Evolutionary conservation across 2,113 vertebrate species (phyloP).

Genomic region (Menidia beryllina): DNA sequence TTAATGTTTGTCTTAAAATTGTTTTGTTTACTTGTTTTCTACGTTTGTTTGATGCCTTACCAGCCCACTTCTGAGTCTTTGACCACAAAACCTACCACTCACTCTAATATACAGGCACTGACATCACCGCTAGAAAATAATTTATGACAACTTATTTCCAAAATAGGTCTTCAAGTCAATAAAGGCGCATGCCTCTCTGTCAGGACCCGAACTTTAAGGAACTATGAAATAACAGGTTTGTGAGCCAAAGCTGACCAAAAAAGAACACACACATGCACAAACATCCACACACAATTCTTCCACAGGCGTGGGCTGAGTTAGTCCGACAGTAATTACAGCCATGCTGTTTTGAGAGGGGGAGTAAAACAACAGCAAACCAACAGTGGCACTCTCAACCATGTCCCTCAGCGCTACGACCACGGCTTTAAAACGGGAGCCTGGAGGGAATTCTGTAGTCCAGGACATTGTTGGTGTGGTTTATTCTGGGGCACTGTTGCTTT

Average conservation of each 20-base stretch:
- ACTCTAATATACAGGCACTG: slow-evolving; percentile 32
- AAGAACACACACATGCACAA: slow-evolving; percentile 49
- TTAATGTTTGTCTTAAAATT: not conserved
- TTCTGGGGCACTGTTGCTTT: slow-evolving; percentile 44
- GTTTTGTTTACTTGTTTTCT: slow-evolving; percentile 51
- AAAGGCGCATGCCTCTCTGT: slow-evolving; percentile 46
- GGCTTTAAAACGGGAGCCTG: slow-evolving; percentile 72
- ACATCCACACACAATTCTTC: slow-evolving; percentile 45
- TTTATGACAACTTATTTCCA: slow-evolving; percentile 11
- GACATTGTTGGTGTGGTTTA: slow-evolving; percentile 43
- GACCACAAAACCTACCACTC: slow-evolving; percentile 25
- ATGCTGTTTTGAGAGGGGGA: slow-evolving; percentile 72
- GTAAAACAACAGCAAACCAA: slow-evolving; percentile 74
- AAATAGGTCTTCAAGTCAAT: slow-evolving; percentile 8
- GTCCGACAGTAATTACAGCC: slow-evolving; percentile 81
- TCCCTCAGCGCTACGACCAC: slow-evolving; percentile 63
- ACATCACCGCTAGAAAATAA: slow-evolving; percentile 35
- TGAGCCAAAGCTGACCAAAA: slow-evolving; percentile 58
- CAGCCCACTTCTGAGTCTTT: slow-evolving; percentile 36
- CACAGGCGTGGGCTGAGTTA: slow-evolving; percentile 68
- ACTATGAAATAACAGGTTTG: slow-evolving; percentile 58
- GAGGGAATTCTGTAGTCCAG: slow-evolving; percentile 53
- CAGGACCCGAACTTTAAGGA: slow-evolving; percentile 49
- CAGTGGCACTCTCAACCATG: slow-evolving; percentile 68
- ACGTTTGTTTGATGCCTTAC: slow-evolving; percentile 35